Evolutionary conservation across 1,140 invertebrate species (phyloP), one percentile per base, ranked within the genome.

Genomic region (Eupeodes corollae): DNA sequence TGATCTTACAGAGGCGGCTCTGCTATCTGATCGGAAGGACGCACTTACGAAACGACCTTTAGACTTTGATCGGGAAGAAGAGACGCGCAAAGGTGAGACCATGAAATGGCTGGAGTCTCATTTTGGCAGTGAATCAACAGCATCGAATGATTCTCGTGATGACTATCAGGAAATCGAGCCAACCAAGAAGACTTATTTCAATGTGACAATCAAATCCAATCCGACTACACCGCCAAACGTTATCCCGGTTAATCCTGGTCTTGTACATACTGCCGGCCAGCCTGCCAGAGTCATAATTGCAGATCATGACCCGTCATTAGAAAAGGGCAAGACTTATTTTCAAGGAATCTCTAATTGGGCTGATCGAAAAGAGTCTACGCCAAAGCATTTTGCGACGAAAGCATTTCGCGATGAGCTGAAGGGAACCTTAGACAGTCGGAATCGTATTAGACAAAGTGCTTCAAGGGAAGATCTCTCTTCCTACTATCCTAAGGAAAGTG

Each of bases 31-130:
- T 47, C 70, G 83, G 34, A 88, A 87, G 61, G 86, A 90, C 65
- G 88, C 81, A 5, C 57, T 88, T 47, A 86, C 84, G 13, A 82
- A 83, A 54, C 79, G 80, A 33, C 86, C 87, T 0, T 63, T 90
- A 32, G 85, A 90, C 62, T 82, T 88, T 54, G 84, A 88, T 58
- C 79, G 86, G 55, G 89, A 94, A 67, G 87, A 92, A 61, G 83
- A 91, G 63, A 89, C 88, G 1, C 75, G 87, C 43, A 87, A 89
- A 70, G 82, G 82, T 53, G 90, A 87, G 74, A 94, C 86, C 0
- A 86, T 82, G 52, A 90, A 84, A 67, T 95, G 86, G 88, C 70
- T 91, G 13, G 88, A 91, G 52, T 82, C 83, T 56, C 89, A 92
- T 60, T 92, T 91, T 57, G 88, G 88, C 35, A 89, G 86, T 61